Evolutionary conservation across 2,888 invertebrate genomes (phyloP), one percentile per base, ranked within the genome.

Genomic region (Cerceris ruficornis): DNA sequence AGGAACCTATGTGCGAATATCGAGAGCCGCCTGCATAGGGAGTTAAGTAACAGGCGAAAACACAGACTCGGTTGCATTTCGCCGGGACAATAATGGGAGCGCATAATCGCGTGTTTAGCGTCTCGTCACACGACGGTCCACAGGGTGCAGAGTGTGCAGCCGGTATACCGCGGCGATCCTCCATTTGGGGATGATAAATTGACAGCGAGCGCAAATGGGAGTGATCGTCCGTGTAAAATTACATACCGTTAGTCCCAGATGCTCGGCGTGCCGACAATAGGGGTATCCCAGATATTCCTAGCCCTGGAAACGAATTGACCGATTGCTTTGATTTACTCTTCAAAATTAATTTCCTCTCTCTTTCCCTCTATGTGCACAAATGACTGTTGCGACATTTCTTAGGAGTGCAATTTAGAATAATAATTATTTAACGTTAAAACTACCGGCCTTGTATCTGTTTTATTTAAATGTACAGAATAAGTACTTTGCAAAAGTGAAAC

Each of bases 91-190:
- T 81, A 84, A 84, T 81, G 68, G 78, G 50, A 68, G 72, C 78
- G 69, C 72, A 84, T 84, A 84, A 84, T 84, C 78, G 84, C 65
- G 67, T 81, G 83, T 84, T 84, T 81, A 84, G 75, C 75, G 76
- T 81, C 81, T 75, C 84, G 81, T 81, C 80, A 78, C 69, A 72
- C 52, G 62, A 71, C 58, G 65, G 57, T 43, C 52, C 42, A 28
- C 58, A 42, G 72, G 61, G 68, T 39, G 41, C 17, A 60, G 58
- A 43, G 65, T 75, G 76, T 70, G 61, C 58, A 75, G 70, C 46
- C 75, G 61, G 52, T 71, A 70, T 71, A 70, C 55, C 65, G 72
- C 77, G 70, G 61, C 77, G 74, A 62, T 59, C 80, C 71, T 71
- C 82, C 75, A 77, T 83, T 77, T 74, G 65, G 52, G 60, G 68